phyloP scores from a whole-genome alignment of 1,140 invertebrate genomes.

The Riptortus pedestris region DNA sequence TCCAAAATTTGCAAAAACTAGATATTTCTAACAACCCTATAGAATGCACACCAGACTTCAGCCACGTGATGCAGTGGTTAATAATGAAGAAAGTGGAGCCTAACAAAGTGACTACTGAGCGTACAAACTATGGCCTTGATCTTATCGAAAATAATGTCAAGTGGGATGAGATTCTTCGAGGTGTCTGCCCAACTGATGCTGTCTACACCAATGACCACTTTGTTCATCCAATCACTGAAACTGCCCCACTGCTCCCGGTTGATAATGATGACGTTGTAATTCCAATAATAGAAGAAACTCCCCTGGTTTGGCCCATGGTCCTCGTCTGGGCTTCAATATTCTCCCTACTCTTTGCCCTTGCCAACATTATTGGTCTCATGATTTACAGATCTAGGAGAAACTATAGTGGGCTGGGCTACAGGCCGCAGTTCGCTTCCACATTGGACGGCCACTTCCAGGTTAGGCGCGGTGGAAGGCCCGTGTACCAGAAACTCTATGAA shows the following conservation, averaged over 20 bases:
- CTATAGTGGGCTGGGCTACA: conserved; percentile 6
- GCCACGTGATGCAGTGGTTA: conserved; percentile 38
- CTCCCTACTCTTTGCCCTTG: conserved; percentile 13
- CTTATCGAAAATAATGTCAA: conserved; percentile 22
- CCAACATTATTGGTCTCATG: conserved; percentile 12
- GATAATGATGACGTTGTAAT: background rate
- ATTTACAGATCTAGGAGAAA: conserved; percentile 18
- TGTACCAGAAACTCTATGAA: conserved; percentile 33
- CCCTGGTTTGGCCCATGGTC: conserved; percentile 21
- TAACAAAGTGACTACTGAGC: conserved; percentile 31
- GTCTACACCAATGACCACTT: background rate
- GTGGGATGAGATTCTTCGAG: conserved; percentile 24
- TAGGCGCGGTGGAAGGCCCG: conserved; percentile 24
- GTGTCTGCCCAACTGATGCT: conserved; percentile 19
- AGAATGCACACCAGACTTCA: conserved; percentile 39
- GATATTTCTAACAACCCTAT: conserved; percentile 40
- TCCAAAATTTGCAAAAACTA: conserved; percentile 33
- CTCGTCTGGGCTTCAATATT: conserved; percentile 14
- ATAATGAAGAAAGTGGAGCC: conserved; percentile 37
- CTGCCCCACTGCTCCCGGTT: background rate
- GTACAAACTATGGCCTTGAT: conserved; percentile 15
- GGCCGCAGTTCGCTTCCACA: conserved; percentile 14
- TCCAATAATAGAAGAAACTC: conserved; percentile 12
- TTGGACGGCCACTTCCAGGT: conserved; percentile 22
- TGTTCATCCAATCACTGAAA: background rate